phyloP scores from a whole-genome alignment of 2,113 vertebrate genomes.

The Syngnathus typhle region DNA sequence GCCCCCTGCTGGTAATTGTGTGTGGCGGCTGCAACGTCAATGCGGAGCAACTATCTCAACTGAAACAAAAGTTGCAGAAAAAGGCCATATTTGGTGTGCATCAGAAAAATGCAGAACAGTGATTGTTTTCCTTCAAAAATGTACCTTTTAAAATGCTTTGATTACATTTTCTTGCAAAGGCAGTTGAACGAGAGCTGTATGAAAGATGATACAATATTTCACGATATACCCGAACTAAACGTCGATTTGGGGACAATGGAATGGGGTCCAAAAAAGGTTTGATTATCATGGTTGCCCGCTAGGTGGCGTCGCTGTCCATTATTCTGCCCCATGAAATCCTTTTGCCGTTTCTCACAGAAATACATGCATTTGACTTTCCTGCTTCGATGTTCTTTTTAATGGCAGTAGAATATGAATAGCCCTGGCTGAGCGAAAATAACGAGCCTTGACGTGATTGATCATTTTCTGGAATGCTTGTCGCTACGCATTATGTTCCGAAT shows the following conservation, averaged over 20 bases:
- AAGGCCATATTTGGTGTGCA: background rate
- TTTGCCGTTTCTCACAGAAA: background rate
- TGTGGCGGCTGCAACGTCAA: conserved; percentile 74
- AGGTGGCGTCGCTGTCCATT: conserved; percentile 23
- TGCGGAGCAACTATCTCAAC: conserved; percentile 54
- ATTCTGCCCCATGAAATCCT: background rate
- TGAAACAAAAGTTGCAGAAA: conserved; percentile 47
- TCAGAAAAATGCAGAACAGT: background rate
- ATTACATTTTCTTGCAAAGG: background rate
- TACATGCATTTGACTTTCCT: too few relatives aligned
- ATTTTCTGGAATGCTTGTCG: background rate
- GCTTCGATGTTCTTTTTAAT: background rate
- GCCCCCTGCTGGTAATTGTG: conserved; percentile 70
- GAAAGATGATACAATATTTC: background rate
- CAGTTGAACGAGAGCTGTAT: background rate
- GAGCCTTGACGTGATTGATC: too few relatives aligned
- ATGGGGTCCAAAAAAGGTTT: background rate
- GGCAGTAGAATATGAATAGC: too few relatives aligned
- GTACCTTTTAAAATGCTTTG: too few relatives aligned
- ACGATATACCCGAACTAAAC: too few relatives aligned
- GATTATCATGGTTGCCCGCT: conserved; percentile 23
- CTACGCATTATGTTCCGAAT: background rate
- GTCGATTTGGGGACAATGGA: background rate
- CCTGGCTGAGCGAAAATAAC: too few relatives aligned
- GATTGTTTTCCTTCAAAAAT: too few relatives aligned